Conservation (phyloP, 2,797 vertebrate species). For the Schizopygopsis pylzovi region DNA sequence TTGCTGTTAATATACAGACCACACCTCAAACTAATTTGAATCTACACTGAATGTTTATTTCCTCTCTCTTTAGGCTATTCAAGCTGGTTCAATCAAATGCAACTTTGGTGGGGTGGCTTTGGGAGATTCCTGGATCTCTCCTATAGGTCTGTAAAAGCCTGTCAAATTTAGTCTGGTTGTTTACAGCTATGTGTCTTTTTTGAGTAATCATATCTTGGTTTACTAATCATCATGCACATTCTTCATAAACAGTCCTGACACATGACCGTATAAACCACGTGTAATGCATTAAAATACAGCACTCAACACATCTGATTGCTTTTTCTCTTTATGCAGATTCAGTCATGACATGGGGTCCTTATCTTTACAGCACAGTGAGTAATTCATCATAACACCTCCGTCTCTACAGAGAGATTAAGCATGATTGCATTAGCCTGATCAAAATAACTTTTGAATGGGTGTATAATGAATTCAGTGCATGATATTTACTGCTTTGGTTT, state of each 20-base stretch:
- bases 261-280: background rate
- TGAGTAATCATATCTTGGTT: background rate
- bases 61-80: conserved; percentile 78
- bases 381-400: conserved; percentile 8
- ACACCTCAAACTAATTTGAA: background rate
- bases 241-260: conserved; percentile 3
- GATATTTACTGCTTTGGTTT: background rate
- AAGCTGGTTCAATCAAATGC: conserved; percentile 83
- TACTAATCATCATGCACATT: conserved; percentile 4
- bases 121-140: conserved; percentile 97
- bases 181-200: background rate
- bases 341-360: conserved; percentile 94
- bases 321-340: conserved; percentile 81
- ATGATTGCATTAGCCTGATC: conserved; percentile 23
- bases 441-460: background rate
- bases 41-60: background rate
- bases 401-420: background rate
- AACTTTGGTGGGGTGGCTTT: conserved; percentile 92
- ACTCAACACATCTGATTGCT: background rate
- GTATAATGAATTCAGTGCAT: background rate
- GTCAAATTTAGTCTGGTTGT: background rate
- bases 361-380: conserved; percentile 94
- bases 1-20: background rate
- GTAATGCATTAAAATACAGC: background rate
- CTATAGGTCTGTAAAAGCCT: conserved; percentile 80